Base-by-base conservation (phyloP, 1,140 invertebrate species). In the Eurosta solidaginis region DNA sequence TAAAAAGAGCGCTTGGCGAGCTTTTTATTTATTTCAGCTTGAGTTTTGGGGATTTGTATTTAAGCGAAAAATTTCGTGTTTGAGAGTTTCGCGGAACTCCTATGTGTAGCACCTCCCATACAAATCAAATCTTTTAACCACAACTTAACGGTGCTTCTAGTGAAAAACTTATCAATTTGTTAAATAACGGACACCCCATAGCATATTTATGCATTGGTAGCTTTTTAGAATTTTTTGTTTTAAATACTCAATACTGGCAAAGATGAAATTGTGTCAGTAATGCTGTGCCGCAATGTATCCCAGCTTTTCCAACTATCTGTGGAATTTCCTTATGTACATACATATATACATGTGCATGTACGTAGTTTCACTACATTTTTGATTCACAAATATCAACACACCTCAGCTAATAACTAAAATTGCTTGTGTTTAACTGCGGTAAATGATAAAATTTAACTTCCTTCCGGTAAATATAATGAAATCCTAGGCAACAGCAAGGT, bases 371-470 rank as follows among this genome's bases (percentile, higher is more conserved):
- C 9, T 14, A 54, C 9, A 54, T 3, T 54, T 29, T 27, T 12
- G 25, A 22, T 54, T 7, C 25, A 68, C 17, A n/a, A 68, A 68
- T 20, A 27, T 42, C 44, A 40, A 47, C 40, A 47, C 44, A 74
- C 22, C 17, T 45, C 20, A 17, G 14, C 7, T 9, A 45, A 20
- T 7, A 47, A 1, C 10, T 27, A 25, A 2, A n/a, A n/a, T n/a
- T 6, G 0, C 14, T 22, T 6, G 25, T 20, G 25, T 45, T 44
- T 42, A 74, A 1, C 36, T 74, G 73, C 40, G 44, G 59, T 68
- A 68, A 68, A 68, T 68, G 59, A 68, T 40, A 68, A 40, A 68
- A 68, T 68, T n/a, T 36, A 68, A 68, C 59, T 68, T 68, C 33
- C 59, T 68, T 68, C 59, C 59, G 2, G 50, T 1, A 54, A 54